Evolutionary conservation across 1,140 invertebrate genomes (phyloP).

Genomic region (Musca domestica): DNA sequence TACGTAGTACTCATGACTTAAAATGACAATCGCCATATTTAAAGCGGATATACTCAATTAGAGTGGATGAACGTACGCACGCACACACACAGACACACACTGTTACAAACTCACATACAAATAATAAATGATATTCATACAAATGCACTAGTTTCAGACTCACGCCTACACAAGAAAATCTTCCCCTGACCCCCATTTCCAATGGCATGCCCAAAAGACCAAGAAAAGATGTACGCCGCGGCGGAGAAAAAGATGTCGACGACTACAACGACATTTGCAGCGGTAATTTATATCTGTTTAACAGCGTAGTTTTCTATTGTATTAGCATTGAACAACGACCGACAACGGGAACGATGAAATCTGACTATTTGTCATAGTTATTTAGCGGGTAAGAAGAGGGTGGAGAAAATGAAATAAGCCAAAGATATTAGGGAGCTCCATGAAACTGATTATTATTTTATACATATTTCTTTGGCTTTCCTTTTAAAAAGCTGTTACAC

Average conservation of each 20-base stretch:
- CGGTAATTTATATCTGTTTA: slow-evolving; percentile 16
- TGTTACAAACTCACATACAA: too few relatives aligned
- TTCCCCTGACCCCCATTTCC: too few relatives aligned
- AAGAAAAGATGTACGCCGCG: too few relatives aligned
- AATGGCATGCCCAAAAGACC: too few relatives aligned
- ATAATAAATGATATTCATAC: too few relatives aligned
- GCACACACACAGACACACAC: too few relatives aligned
- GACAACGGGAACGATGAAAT: neutral
- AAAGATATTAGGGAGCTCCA: neutral
- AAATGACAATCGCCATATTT: slow-evolving; percentile 22
- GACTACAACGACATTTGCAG: neutral
- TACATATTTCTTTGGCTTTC: neutral
- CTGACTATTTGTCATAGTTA: neutral
- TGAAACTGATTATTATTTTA: neutral
- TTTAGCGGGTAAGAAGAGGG: too few relatives aligned
- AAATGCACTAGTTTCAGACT: too few relatives aligned
- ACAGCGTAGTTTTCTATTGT: neutral
- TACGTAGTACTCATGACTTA: slow-evolving; percentile 5
- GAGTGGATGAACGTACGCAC: slow-evolving; percentile 1
- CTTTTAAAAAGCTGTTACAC: neutral
- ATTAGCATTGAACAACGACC: slow-evolving; percentile 2
- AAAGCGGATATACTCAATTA: slow-evolving; percentile 22
- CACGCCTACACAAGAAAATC: too few relatives aligned
- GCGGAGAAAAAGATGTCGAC: too few relatives aligned
- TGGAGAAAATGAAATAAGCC: neutral